Base-by-base conservation (phyloP, 2,888 invertebrate species). In the Cheilosia vulpina region DNA sequence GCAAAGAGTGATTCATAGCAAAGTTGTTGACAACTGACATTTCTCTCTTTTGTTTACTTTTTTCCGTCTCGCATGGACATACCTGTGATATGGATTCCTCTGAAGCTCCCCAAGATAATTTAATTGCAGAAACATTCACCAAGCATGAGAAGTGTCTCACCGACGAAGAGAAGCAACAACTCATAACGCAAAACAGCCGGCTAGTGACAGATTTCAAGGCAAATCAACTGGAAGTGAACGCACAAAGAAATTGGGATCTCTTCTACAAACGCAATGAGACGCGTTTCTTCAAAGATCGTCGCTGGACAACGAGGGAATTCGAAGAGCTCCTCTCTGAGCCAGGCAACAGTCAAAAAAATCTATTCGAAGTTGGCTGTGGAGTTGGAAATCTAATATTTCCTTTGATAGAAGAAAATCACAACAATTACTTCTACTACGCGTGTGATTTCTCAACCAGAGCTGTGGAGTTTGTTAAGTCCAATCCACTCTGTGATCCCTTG, bases 381-480 rank as follows among this genome's bases (percentile, higher is more conserved):
- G 99, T 98, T 9, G 99, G 99, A 0, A 99, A 99, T 93, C 96
- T 99, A 91, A 94, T 99, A 58, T 99, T 96, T 92, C 99, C 99
- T 0, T 91, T 99, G 62, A 92, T 98, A 0, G 95, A 97, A 89
- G 97, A 97, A 89, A 95, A 96, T 0, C 93, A 94, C 69, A 93
- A 93, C 87, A 94, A 95, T 87, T 94, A 95, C 88, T 96, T 95
- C 90, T 94, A 96, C 87, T 96, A 96, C 92, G 97, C 97, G 0
- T 98, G 98, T 91, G 99, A 99, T 93, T 96, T 99, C 90, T 98
- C 98, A 0, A 95, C 96, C 65, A 95, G 97, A 93, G 99, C 99
- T 0, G 93, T 99, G 0, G 95, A 97, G 21, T 95, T 98, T 89
- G 96, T 98, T 0, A 96, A 96, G 92, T 91, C 93, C 38, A 93